Base-by-base conservation (phyloP, 2,797 vertebrate genomes). In the Oceanodroma leucorhoa region DNA sequence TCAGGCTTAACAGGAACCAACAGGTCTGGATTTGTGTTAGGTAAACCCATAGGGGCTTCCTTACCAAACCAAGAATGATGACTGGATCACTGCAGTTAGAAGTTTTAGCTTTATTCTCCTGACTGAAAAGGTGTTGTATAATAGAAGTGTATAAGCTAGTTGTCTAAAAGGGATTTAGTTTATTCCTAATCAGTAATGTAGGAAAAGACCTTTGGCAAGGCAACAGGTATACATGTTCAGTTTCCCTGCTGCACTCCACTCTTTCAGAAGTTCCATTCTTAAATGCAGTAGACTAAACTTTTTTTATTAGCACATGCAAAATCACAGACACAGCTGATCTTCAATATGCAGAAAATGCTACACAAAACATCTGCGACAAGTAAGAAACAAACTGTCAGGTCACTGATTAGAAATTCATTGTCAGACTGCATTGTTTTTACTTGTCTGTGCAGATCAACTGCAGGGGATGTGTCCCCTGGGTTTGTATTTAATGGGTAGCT, bases 321-420 rank as follows among this genome's bases (percentile, higher is more conserved):
- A 92, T 84, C n/a, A 75, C 41, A 88, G 86, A 46, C 38, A 64
- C 71, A 81, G 64, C 34, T 89, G 65, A 91, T 91, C 65, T 83
- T 92, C 45, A 93, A 36, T 71, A 72, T 58, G 53, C 81, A 93
- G 71, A 92, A 95, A 96, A 83, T 40, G n/a, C 26, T 73, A 50
- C 60, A 70, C 27, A 85, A 94, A 95, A 65, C 91, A 94, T 93
- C 89, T 95, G 86, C 2, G 6, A 18, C 34, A 77, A 91, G 38
- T 48, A 92, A 85, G 65, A 90, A 93, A 83, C 23, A 89, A 94
- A 90, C 43, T 61, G 21, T 67, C 61, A 72, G 45, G 75, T 92
- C 64, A 57, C 70, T 92, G 73, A 92, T 93, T 92, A 90, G 93
- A 83, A 94, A 95, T 93, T 83, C 87, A 75, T 88, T 93, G 81